Percentiles rank a stretch among this genome's conserved stretches.
Conservation (phyloP, 35 echinoderm and acorn worm species). For the Ophioderma brevispina region DNA sequence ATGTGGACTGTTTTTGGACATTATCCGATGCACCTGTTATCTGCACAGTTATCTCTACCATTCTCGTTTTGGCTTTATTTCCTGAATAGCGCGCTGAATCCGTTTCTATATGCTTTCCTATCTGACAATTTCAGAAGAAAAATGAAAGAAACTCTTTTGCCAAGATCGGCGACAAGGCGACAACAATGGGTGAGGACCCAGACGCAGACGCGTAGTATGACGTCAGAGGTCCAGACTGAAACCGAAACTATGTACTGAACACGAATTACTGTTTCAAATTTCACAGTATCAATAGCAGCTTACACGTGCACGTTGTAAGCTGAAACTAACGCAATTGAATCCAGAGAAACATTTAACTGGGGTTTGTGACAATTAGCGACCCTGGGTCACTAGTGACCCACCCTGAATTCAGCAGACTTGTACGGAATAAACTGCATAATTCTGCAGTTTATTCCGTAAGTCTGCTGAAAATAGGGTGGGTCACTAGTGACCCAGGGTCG, state of each 20-base stretch:
- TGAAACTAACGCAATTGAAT: no score
- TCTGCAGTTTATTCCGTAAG: no score
- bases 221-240: constrained; percentile 73
- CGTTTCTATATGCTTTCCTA: constrained; percentile 86
- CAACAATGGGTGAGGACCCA: constrained; percentile 5
- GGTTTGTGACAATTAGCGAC: no score
- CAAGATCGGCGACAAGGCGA: constrained; percentile 6
- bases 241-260: constrained; percentile 23
- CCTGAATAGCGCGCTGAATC: constrained; percentile 90
- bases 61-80: constrained; percentile 62
- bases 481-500: no score
- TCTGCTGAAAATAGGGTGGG: no score
- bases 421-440: no score
- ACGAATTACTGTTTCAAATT: no score
- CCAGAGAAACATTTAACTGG: no score
- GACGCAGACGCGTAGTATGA: constrained; percentile 52
- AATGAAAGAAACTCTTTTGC: constrained; percentile 57
- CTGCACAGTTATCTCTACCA: constrained; percentile 37
- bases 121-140: constrained; percentile 91
- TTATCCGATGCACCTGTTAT: background rate
- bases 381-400: no score
- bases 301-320: no score
- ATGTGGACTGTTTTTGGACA: constrained; percentile 12
- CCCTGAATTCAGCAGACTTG: no score
- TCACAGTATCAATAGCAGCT: no score